Conservation (phyloP, 2,797 vertebrate genomes). For the Falco peregrinus region DNA sequence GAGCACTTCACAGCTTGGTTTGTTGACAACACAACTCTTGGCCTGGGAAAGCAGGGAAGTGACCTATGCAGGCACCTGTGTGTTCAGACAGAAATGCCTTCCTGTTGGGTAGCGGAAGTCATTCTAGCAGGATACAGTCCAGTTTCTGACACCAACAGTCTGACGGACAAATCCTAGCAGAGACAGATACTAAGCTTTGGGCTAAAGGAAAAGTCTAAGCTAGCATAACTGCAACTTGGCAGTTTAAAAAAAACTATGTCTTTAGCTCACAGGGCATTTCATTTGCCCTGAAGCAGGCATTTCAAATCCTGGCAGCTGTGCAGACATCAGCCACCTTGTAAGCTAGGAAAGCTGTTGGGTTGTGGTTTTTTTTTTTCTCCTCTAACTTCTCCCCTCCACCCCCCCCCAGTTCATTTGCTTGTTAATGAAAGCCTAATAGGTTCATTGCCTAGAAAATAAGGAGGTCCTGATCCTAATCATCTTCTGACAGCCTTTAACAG, state of each 20-base stretch:
- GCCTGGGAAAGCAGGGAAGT: conserved; percentile 60
- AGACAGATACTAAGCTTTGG: neutral
- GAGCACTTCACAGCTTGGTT: conserved; percentile 38
- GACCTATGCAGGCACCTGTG: conserved; percentile 66
- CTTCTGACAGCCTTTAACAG: neutral
- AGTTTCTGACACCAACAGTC: neutral
- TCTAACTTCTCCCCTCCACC: too few species aligned
- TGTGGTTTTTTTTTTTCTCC: too few species aligned
- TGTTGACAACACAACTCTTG: conserved; percentile 25
- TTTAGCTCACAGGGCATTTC: neutral
- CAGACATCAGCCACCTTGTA: neutral
- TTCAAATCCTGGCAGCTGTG: neutral
- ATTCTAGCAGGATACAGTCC: neutral
- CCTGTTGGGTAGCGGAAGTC: conserved; percentile 1
- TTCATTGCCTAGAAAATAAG: neutral
- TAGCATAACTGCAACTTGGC: neutral
- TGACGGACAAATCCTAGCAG: neutral
- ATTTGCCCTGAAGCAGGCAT: neutral
- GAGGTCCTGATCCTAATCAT: neutral
- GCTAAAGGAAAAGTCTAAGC: neutral
- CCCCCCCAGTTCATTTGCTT: neutral
- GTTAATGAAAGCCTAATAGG: neutral
- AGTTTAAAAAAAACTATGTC: neutral
- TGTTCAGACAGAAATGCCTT: conserved; percentile 22
- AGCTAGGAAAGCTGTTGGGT: neutral